Evolutionary conservation across 2,113 vertebrate genomes (phyloP).

Genomic region (Anthoscopus minutus): DNA sequence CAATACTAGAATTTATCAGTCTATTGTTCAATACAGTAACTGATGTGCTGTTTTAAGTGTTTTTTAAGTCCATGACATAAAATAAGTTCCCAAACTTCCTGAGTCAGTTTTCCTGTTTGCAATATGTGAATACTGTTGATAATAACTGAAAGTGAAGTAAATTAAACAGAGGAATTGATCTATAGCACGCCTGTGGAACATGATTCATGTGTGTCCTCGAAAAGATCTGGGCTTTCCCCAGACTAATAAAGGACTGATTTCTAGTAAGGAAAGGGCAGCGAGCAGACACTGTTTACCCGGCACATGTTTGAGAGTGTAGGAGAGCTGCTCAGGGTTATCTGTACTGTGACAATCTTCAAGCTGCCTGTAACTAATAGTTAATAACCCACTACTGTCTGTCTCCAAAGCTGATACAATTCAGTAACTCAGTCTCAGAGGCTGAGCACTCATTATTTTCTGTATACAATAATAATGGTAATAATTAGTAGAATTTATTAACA

Average conservation of each 20-base stretch:
- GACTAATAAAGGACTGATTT: not conserved
- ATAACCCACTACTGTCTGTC: not conserved
- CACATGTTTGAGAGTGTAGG: not conserved
- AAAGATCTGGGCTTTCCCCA: not conserved
- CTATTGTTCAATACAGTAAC: not conserved
- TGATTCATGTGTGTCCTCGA: not conserved
- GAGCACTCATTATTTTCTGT: not conserved
- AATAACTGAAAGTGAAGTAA: not conserved
- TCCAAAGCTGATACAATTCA: not conserved
- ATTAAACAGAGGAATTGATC: not conserved
- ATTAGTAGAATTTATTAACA: not conserved
- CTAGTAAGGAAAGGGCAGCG: not conserved
- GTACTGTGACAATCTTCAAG: not conserved
- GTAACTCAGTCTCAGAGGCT: not conserved
- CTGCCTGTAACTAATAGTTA: not conserved
- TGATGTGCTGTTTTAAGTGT: not conserved
- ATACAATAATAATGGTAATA: not conserved
- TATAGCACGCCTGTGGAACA: not conserved
- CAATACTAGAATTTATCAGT: constrained; percentile 27
- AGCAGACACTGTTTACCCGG: accelerated
- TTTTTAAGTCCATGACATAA: not conserved
- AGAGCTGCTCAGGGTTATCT: not conserved
- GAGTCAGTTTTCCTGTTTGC: not conserved
- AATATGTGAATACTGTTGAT: not conserved
- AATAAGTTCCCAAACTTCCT: not conserved